Percentiles rank a stretch among this genome's conserved stretches.
Evolutionary conservation across 2,888 invertebrate genomes (phyloP).

Genomic region (Tethea ocularis): DNA sequence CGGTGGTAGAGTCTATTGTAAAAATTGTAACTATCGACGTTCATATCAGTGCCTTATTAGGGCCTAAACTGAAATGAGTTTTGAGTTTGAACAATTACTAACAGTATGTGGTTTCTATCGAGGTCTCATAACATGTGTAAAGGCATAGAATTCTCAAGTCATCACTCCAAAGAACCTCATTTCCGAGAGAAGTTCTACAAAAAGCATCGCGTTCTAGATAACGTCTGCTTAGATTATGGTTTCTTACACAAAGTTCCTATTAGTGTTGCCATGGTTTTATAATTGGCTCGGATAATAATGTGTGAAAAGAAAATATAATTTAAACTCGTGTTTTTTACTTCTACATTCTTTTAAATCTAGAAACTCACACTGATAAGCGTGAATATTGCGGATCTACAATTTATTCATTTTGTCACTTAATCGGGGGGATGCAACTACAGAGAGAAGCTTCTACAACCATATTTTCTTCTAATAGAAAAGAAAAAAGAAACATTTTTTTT

Average conservation of each 20-base stretch:
- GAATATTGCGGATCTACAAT: too few relatives aligned
- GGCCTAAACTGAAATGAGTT: too few relatives aligned
- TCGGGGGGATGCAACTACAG: too few relatives aligned
- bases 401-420: too few relatives aligned
- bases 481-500: too few relatives aligned
- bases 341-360: neutral
- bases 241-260: conserved; percentile 3
- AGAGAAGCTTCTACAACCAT: too few relatives aligned
- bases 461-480: too few relatives aligned
- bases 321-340: neutral
- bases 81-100: too few relatives aligned
- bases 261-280: neutral
- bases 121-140: neutral
- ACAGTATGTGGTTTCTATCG: neutral
- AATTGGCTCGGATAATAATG: neutral
- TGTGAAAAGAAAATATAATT: neutral
- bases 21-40: too few relatives aligned
- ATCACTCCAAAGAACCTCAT: neutral
- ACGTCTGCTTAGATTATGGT: neutral
- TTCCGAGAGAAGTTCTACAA: neutral
- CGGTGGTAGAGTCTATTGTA: too few relatives aligned
- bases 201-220: neutral
- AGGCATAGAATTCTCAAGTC: neutral
- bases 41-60: too few relatives aligned
- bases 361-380: too few relatives aligned